phyloP scores from a whole-genome alignment of 2,888 invertebrate genomes.

The Mellilla xanthometata region DNA sequence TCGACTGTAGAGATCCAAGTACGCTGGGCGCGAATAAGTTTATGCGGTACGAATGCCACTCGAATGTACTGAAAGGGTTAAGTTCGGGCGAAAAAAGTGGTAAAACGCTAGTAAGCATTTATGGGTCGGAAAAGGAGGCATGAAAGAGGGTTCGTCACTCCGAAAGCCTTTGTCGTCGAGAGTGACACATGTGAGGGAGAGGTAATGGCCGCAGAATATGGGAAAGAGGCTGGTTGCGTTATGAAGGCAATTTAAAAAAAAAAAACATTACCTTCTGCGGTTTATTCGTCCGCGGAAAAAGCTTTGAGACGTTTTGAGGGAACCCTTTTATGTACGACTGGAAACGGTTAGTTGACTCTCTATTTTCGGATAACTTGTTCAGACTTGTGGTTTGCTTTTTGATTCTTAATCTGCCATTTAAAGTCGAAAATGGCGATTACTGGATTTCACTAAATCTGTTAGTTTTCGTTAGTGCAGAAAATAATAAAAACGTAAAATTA shows the following conservation, averaged over 20 bases:
- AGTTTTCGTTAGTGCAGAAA: too few species aligned
- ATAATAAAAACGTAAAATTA: too few species aligned
- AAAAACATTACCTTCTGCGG: slow-evolving; percentile 23
- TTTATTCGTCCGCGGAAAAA: slow-evolving; percentile 6
- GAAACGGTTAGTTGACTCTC: not conserved
- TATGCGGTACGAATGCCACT: slow-evolving; percentile 67
- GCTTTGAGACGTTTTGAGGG: slow-evolving; percentile 2
- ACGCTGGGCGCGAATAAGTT: slow-evolving; percentile 47
- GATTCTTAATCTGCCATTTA: too few species aligned
- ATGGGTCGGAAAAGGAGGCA: slow-evolving; percentile 52
- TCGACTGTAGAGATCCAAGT: slow-evolving; percentile 29
- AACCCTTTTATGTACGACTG: not conserved
- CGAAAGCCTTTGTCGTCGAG: slow-evolving; percentile 48
- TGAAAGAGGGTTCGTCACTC: slow-evolving; percentile 52
- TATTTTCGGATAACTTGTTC: too few species aligned
- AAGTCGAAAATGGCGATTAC: too few species aligned
- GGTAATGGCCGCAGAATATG: slow-evolving; percentile 30
- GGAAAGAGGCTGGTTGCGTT: slow-evolving; percentile 24
- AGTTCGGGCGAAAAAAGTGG: slow-evolving; percentile 55
- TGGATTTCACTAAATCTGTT: too few species aligned
- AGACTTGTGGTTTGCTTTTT: too few species aligned
- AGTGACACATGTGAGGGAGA: slow-evolving; percentile 43
- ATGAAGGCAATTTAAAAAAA: slow-evolving; percentile 31
- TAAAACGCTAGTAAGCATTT: slow-evolving; percentile 67
- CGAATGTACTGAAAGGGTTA: slow-evolving; percentile 60